Evolutionary conservation across 2,888 invertebrate species (phyloP).

Genomic region (Chrysolina americana): DNA sequence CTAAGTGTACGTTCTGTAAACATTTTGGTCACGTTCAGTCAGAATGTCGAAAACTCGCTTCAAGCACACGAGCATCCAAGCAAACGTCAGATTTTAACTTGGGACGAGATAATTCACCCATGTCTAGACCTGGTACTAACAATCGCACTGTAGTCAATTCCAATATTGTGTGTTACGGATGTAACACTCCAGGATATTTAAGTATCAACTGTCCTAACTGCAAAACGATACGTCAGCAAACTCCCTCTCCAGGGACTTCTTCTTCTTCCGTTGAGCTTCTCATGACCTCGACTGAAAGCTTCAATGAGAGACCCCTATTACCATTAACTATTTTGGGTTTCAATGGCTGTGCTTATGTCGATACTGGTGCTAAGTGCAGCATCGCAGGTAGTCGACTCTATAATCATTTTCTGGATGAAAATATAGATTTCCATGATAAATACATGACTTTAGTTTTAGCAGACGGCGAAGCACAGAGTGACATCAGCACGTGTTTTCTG

Average conservation of each 20-base stretch:
- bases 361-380: no score
- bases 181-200: slow-evolving; percentile 29
- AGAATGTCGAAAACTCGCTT: slow-evolving; percentile 27
- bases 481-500: slow-evolving; percentile 30
- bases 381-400: slow-evolving; percentile 27
- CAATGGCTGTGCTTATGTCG: slow-evolving; percentile 42
- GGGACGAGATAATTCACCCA: neutral
- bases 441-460: slow-evolving; percentile 38
- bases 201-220: slow-evolving; percentile 28
- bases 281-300: slow-evolving; percentile 14
- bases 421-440: slow-evolving; percentile 16
- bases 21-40: slow-evolving; percentile 36
- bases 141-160: no score
- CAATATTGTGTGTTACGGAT: slow-evolving; percentile 31
- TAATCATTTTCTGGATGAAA: slow-evolving; percentile 26
- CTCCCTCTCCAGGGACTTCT: neutral
- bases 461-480: slow-evolving; percentile 34
- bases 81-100: neutral
- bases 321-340: slow-evolving; percentile 17
- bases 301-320: slow-evolving; percentile 22
- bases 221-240: slow-evolving; percentile 12
- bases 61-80: slow-evolving; percentile 14
- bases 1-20: slow-evolving; percentile 25
- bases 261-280: slow-evolving; percentile 23
- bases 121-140: no score